Percentiles rank a stretch among this genome's conserved stretches.
These are phyloP conservation scores for Opisthocomus hoazin DNA, from an alignment of 2,113 vertebrate genomes.

Conservation along the genomic window DNA sequence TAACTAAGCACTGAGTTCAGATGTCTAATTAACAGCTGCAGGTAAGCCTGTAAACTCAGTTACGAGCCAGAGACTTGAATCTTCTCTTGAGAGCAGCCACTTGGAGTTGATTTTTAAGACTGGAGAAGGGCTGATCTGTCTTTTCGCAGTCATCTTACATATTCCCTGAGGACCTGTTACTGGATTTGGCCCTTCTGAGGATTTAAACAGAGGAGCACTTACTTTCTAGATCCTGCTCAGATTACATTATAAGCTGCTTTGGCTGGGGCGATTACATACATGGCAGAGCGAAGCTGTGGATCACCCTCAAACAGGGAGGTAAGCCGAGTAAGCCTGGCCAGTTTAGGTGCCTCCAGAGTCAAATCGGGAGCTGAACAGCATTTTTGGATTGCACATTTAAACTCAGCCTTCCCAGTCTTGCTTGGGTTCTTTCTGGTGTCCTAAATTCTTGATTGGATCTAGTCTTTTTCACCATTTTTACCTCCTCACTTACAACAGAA, in stretches of 20 bases:
- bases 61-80: background rate
- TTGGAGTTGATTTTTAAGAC: background rate
- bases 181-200: background rate
- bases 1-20: background rate
- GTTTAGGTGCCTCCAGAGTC: background rate
- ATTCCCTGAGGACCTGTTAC: background rate
- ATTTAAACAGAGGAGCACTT: conserved; percentile 9
- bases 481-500: background rate
- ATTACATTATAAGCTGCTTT: conserved; percentile 32
- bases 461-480: background rate
- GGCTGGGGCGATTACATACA: background rate
- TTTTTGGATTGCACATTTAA: background rate
- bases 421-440: background rate
- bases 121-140: background rate
- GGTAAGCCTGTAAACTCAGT: background rate
- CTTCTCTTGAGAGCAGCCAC: background rate
- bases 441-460: background rate
- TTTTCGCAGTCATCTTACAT: background rate
- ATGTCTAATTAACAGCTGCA: background rate
- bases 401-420: background rate
- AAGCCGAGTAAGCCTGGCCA: background rate
- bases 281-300: background rate
- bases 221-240: conserved; percentile 10
- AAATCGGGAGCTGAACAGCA: background rate
- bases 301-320: background rate